Percentiles rank a stretch among this genome's conserved stretches.
These are phyloP conservation scores for Meiosimyza decipiens DNA, from an alignment of 2,888 invertebrate genomes.

Conservation along the genomic window DNA sequence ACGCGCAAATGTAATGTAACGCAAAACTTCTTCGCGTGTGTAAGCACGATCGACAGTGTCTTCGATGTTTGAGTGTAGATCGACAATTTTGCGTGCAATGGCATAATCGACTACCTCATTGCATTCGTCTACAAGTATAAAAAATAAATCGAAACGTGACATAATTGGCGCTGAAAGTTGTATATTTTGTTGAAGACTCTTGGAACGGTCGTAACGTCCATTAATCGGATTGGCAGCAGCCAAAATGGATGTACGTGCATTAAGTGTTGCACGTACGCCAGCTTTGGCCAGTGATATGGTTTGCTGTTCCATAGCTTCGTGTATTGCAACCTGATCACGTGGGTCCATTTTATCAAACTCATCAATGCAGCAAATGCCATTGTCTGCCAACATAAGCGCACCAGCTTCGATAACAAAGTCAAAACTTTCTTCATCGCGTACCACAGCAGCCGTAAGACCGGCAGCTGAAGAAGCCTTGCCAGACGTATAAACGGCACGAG, in stretches of 20 bases:
- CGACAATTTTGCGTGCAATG: conserved; percentile 95
- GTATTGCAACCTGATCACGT: conserved; percentile 97
- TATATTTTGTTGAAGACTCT: conserved; percentile 94
- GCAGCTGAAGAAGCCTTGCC: conserved; percentile 98
- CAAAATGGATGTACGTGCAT: conserved; percentile 96
- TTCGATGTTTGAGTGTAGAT: conserved; percentile 88
- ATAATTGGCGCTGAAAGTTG: conserved; percentile 95
- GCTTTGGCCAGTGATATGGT: conserved; percentile 99
- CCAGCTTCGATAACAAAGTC: conserved; percentile 99
- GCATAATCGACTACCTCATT: conserved; percentile 96
- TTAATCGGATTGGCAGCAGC: conserved; percentile 98
- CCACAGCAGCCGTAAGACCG: conserved; percentile 98
- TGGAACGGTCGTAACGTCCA: conserved; percentile 95
- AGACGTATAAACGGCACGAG: conserved; percentile 97
- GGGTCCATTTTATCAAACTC: conserved; percentile 99
- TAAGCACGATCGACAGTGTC: conserved; percentile 85
- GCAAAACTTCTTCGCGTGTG: conserved; percentile 86
- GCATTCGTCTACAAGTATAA: conserved; percentile 97
- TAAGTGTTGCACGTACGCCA: conserved; percentile 95
- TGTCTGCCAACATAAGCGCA: conserved; percentile 99
- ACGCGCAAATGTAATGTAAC: conserved; percentile 96
- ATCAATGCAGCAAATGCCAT: conserved; percentile 98
- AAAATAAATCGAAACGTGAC: conserved; percentile 99
- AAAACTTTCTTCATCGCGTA: conserved; percentile 94
- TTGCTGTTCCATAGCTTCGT: conserved; percentile 99